Conservation (phyloP, 2,888 invertebrate genomes). For the Meandrusa payeni region DNA sequence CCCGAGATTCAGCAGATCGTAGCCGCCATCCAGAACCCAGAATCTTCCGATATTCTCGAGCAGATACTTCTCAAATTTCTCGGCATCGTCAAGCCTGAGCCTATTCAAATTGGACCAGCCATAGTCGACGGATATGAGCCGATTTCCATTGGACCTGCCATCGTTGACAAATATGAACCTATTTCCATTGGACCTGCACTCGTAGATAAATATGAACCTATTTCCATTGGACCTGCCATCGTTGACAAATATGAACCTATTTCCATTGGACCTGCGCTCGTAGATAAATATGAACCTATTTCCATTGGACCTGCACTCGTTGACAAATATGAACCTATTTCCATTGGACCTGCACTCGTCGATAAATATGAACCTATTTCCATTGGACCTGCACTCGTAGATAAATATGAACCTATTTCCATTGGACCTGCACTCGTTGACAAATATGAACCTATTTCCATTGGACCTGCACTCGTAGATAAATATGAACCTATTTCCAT, state of each 20-base stretch:
- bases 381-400: no score
- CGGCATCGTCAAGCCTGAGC: slow-evolving; percentile 26
- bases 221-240: slow-evolving; percentile 32
- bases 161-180: slow-evolving; percentile 26
- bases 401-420: slow-evolving; percentile 19
- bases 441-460: slow-evolving; percentile 32
- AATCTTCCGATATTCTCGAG: slow-evolving; percentile 31
- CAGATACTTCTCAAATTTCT: slow-evolving; percentile 26
- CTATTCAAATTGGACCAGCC: slow-evolving; percentile 17
- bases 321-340: slow-evolving; percentile 23
- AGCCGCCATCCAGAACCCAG: slow-evolving; percentile 44
- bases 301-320: slow-evolving; percentile 31
- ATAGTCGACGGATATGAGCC: slow-evolving; percentile 36
- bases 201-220: slow-evolving; percentile 33
- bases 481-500: slow-evolving; percentile 17
- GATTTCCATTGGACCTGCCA: slow-evolving; percentile 31
- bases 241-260: slow-evolving; percentile 25
- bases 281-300: slow-evolving; percentile 33
- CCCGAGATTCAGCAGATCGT: slow-evolving; percentile 42
- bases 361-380: slow-evolving; percentile 33
- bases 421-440: slow-evolving; percentile 32
- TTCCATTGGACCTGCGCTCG: slow-evolving; percentile 28
- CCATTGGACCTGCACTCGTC: slow-evolving; percentile 31
- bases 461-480: no score
- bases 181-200: slow-evolving; percentile 27